Conservation (phyloP, 1,140 invertebrate genomes). For the Bilobella aurantiaca region DNA sequence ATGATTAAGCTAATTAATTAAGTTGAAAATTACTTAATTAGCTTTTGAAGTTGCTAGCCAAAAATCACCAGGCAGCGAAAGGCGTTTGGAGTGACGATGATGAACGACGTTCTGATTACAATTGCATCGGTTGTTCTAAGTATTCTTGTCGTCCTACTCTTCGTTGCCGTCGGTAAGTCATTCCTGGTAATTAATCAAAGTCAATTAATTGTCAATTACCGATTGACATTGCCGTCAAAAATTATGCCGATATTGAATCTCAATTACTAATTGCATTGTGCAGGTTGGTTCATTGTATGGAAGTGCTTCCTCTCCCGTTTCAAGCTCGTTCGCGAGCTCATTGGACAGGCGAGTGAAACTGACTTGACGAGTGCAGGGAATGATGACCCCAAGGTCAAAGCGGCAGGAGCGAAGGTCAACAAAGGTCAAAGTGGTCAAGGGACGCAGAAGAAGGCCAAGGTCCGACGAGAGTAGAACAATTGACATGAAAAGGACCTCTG, state of each 20-base stretch:
- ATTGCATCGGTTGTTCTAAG: not conserved
- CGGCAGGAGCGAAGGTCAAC: no score
- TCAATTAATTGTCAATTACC: no score
- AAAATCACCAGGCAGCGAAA: no score
- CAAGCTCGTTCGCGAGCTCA: slow-evolving; percentile 69
- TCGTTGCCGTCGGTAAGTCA: not conserved
- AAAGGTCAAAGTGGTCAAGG: no score
- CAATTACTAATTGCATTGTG: slow-evolving; percentile 24
- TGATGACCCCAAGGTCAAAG: not conserved
- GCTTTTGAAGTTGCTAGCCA: not conserved
- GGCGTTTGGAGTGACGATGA: no score
- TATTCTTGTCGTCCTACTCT: not conserved
- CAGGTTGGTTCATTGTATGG: slow-evolving; percentile 86
- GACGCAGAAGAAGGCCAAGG: no score
- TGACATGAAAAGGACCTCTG: no score
- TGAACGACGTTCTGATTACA: not conserved
- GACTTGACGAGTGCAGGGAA: slow-evolving; percentile 5
- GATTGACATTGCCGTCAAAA: no score
- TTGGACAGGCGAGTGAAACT: slow-evolving; percentile 46
- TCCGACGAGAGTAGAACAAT: no score
- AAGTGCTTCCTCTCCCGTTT: slow-evolving; percentile 76
- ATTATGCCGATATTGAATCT: not conserved
- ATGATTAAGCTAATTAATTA: not conserved
- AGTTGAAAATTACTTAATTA: not conserved
- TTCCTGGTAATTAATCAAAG: not conserved